Evolutionary conservation across 2,797 vertebrate species (phyloP), one percentile per base, ranked within the genome.

Genomic region (Arrhamphus sclerolepis): DNA sequence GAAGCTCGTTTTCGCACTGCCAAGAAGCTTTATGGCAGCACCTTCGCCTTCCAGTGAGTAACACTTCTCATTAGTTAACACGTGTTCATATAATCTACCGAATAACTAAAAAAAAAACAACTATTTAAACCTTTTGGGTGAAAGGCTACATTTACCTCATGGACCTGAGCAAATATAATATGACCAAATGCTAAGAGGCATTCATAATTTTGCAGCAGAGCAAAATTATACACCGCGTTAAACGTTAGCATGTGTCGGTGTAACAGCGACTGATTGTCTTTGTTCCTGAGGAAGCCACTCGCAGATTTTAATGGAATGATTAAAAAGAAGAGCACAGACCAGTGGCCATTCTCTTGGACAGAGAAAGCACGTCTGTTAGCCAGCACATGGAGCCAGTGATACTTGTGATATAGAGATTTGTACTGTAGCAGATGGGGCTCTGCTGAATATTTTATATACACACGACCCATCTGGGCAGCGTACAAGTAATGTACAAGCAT

Each of bases 1-100:
- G 97, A 99, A 81, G 97, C 97, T 46, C 95, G 97, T 65, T 98
- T 99, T 87, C 96, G 97, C 88, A 98, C 97, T 0, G 97, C 97
- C 91, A 99, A 99, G 93, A 98, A 99, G 66, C 95, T 99, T 56
- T 99, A 99, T 0, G 97, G 97, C 91, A 99, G 97, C 94, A 98
- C 97, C 77, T 99, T 99, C 1, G 97, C 97, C 90, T 99, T 98
- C 90, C 97, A 99, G 97, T 99, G 90, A 97, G 97, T 93, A 60
- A 31, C 46, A 42, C 56, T 50, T 58, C 14, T 31, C 34, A 17
- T 50, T 48, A 56, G 41, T 48, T 18, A 7, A 48, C 20, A 7
- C 18, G 20, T 4, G 52, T 63, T 49, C 19, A 16, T 29, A 16
- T 31, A 53, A 6, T 51, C 4, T 21, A 55, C 2, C 14, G 13